Conservation (phyloP, 1,140 invertebrate species). For the Nasonia longicornis region DNA sequence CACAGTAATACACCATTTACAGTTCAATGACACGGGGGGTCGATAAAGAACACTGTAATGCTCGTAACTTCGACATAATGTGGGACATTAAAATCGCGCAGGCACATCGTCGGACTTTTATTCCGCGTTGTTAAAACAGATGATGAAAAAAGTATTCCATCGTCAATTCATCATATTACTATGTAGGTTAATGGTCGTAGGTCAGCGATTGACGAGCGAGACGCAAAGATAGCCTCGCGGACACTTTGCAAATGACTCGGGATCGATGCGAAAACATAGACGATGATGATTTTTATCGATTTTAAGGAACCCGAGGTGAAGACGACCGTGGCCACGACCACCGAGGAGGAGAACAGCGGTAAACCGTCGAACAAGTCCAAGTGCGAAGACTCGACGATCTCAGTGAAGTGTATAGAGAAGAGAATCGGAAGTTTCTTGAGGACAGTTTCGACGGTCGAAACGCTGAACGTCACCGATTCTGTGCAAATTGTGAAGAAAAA, state of each 20-base stretch:
- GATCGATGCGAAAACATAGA: too few relatives aligned
- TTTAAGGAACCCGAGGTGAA: background rate
- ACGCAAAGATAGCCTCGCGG: background rate
- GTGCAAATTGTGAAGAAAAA: constrained; percentile 57
- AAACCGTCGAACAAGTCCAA: background rate
- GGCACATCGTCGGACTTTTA: background rate
- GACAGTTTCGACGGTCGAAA: constrained; percentile 50
- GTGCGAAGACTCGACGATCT: constrained; percentile 31
- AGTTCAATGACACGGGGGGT: background rate
- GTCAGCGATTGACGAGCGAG: background rate
- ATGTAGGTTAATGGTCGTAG: background rate
- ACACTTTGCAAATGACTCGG: too few relatives aligned
- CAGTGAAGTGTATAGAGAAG: constrained; percentile 50
- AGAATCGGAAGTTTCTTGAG: constrained; percentile 53
- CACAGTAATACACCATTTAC: background rate
- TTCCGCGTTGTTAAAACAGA: background rate
- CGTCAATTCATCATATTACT: background rate
- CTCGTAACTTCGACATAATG: background rate
- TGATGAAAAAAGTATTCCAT: background rate
- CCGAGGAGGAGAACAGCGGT: background rate
- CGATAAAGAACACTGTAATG: background rate
- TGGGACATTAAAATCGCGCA: background rate
- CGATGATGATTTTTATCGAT: background rate
- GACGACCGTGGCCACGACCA: constrained; percentile 15
- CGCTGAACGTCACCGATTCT: constrained; percentile 60